These are phyloP conservation scores for Drosophila atripex DNA, from an alignment of 2,888 invertebrate species.

Conservation along the genomic window DNA sequence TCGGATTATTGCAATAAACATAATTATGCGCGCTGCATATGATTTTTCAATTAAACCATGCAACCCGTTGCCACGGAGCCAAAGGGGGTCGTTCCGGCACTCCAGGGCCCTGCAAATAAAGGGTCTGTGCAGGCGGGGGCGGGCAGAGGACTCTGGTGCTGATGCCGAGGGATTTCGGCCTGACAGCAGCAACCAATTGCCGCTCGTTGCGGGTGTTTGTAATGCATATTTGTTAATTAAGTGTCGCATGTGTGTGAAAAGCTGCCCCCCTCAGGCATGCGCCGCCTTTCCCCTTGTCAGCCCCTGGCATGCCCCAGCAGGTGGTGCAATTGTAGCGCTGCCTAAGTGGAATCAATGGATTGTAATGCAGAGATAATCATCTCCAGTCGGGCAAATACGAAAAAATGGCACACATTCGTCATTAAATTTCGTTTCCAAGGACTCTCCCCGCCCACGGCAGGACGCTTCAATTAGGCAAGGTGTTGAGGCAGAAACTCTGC, in stretches of 20 bases:
- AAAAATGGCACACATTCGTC: conserved; percentile 6
- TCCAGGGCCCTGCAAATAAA: conserved; percentile 35
- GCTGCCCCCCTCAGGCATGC: conserved; percentile 14
- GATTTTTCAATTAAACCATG: conserved; percentile 83
- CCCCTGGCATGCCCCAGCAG: conserved; percentile 12
- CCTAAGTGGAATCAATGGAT: conserved; percentile 80
- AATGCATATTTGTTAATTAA: conserved; percentile 80
- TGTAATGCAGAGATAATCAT: conserved; percentile 79
- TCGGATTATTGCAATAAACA: conserved; percentile 81
- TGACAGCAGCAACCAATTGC: conserved; percentile 75
- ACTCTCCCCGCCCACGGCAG: conserved; percentile 44
- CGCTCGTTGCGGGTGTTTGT: conserved; percentile 75
- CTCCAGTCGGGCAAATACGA: conserved; percentile 51
- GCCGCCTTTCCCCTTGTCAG: background rate
- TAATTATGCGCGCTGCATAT: conserved; percentile 82
- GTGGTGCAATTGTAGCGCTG: conserved; percentile 71
- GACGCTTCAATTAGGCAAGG: conserved; percentile 76
- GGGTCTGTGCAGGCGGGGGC: conserved; percentile 27
- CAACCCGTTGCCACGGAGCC: conserved; percentile 45
- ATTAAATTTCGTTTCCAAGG: conserved; percentile 60
- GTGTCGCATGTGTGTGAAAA: conserved; percentile 50
- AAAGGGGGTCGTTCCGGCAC: conserved; percentile 7
- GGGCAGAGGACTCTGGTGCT: background rate
- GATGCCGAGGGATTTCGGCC: conserved; percentile 21
- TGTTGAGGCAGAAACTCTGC: conserved; percentile 68